phyloP scores from a whole-genome alignment of 2,113 vertebrate species.

The Bufo gargarizans region DNA sequence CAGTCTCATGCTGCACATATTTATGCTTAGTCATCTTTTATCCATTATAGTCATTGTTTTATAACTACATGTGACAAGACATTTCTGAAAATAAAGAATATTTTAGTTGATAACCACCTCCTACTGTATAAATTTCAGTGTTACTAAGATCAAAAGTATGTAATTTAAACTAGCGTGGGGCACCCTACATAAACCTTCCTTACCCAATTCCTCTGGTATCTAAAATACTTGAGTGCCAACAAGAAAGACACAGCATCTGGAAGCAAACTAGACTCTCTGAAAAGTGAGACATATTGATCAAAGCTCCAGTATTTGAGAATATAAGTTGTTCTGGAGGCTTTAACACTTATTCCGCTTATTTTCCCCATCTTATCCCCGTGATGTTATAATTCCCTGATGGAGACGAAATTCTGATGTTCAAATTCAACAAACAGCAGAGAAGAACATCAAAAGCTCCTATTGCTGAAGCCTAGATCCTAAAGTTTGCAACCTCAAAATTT shows the following conservation, averaged over 20 bases:
- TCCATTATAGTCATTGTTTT: no score
- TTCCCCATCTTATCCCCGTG: background rate
- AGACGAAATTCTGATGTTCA: constrained; percentile 14
- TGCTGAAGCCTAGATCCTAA: constrained; percentile 9
- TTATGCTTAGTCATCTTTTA: no score
- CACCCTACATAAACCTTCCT: background rate
- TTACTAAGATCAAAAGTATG: background rate
- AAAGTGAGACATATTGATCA: constrained; percentile 14
- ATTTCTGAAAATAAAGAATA: background rate
- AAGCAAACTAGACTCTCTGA: background rate
- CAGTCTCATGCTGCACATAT: no score
- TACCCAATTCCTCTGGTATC: background rate
- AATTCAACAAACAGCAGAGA: constrained; percentile 38
- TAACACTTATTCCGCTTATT: constrained; percentile 1
- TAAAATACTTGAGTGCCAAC: background rate
- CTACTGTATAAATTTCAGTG: background rate
- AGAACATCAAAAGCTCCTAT: constrained; percentile 25
- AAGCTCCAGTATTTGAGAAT: constrained; percentile 17
- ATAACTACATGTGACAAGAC: background rate
- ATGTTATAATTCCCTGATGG: background rate
- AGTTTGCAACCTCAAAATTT: constrained; percentile 5
- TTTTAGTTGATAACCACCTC: background rate
- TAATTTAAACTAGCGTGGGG: background rate
- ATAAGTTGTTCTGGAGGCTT: background rate
- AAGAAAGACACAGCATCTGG: background rate